Evolutionary conservation across 1,140 invertebrate genomes (phyloP).

Genomic region (Calliopsis andreniformis): DNA sequence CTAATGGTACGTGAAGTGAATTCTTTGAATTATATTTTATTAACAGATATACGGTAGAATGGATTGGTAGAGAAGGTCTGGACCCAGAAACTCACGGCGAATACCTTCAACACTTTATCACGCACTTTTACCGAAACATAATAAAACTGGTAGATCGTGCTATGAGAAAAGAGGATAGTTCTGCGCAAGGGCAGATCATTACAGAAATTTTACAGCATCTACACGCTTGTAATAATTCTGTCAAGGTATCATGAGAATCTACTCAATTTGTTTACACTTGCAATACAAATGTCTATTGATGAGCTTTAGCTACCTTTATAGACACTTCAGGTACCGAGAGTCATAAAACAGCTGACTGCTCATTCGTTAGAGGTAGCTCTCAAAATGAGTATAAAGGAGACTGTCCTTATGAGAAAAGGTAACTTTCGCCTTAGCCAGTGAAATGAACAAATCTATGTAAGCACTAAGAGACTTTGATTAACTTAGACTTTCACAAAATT

Average conservation of each 20-base stretch:
- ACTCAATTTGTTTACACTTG: too few species aligned
- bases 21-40: constrained; percentile 24
- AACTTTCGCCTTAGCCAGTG: too few species aligned
- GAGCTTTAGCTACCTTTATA: too few species aligned
- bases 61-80: constrained; percentile 97
- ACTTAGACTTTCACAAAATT: too few species aligned
- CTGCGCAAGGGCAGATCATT: constrained; percentile 95
- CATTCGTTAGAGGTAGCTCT: too few species aligned
- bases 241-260: constrained; percentile 83
- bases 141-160: constrained; percentile 95
- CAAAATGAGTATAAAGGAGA: too few species aligned
- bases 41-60: constrained; percentile 96
- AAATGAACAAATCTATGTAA: too few species aligned
- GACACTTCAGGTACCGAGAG: too few species aligned
- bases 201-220: constrained; percentile 98
- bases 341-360: too few species aligned
- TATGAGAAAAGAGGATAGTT: constrained; percentile 97
- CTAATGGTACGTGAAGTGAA: neutral
- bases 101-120: constrained; percentile 97
- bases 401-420: too few species aligned
- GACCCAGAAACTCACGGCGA: constrained; percentile 96
- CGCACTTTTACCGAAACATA: constrained; percentile 97
- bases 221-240: constrained; percentile 98
- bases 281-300: too few species aligned
- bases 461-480: too few species aligned